These are phyloP conservation scores for Microcebus tavaratra DNA, from an alignment of 2,113 vertebrate genomes.

Conservation along the genomic window DNA sequence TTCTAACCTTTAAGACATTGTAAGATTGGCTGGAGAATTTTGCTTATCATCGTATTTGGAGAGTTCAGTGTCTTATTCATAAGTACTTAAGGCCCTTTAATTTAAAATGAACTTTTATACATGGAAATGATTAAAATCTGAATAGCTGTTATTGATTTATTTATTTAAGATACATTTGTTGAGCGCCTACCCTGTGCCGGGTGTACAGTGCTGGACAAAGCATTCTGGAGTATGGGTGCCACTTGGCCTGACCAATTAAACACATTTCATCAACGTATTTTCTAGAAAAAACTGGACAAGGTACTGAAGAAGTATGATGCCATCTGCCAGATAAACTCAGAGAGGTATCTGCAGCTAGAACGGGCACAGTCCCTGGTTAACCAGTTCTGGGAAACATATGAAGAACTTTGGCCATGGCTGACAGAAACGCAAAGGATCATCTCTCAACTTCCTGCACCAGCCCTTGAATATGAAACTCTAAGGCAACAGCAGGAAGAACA, in stretches of 20 bases:
- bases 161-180: neutral
- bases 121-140: neutral
- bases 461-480: constrained; percentile 95
- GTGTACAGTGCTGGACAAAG: neutral
- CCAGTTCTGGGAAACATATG: constrained; percentile 99
- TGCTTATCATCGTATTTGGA: neutral
- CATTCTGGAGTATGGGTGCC: neutral
- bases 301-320: constrained; percentile 90
- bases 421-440: constrained; percentile 91
- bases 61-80: neutral
- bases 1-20: neutral
- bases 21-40: neutral
- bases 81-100: neutral
- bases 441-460: constrained; percentile 90
- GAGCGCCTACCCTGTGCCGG: neutral
- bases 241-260: neutral
- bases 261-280: constrained; percentile 45
- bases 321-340: constrained; percentile 95
- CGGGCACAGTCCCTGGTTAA: constrained; percentile 93
- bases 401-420: constrained; percentile 97
- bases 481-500: constrained; percentile 97
- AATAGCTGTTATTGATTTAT: neutral
- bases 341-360: constrained; percentile 96
- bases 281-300: constrained; percentile 89
- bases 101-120: neutral